Evolutionary conservation across 2,888 invertebrate genomes (phyloP).

Genomic region (Iselma pallidipennis): DNA sequence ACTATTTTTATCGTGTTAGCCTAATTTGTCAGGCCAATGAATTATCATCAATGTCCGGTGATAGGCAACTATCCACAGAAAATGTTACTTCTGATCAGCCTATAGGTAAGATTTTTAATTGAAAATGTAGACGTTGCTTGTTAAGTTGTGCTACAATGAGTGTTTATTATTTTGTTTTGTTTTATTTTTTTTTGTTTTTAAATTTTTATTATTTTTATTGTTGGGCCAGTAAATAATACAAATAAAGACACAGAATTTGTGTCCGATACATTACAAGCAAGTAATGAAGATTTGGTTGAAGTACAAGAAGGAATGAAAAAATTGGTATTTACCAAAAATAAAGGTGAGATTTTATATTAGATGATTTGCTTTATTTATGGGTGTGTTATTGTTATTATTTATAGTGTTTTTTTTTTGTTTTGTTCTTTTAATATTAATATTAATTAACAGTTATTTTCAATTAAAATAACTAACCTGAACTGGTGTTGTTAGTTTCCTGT

Average conservation of each 20-base stretch:
- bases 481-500: conserved; percentile 55
- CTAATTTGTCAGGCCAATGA: conserved; percentile 97
- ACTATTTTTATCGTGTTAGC: conserved; percentile 99
- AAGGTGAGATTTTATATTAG: conserved; percentile 59
- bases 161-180: background rate
- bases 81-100: conserved; percentile 50
- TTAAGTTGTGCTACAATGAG: background rate
- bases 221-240: conserved; percentile 42
- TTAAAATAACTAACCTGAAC: background rate
- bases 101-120: conserved; percentile 44
- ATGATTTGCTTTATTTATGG: no score
- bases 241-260: conserved; percentile 67
- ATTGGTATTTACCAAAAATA: conserved; percentile 61
- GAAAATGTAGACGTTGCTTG: no score
- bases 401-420: conserved; percentile 30
- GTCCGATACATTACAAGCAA: conserved; percentile 73
- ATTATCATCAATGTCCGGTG: conserved; percentile 55
- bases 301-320: conserved; percentile 77
- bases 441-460: conserved; percentile 9
- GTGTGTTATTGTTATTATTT: no score
- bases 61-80: conserved; percentile 48
- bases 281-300: conserved; percentile 69
- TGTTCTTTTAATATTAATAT: conserved; percentile 14
- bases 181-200: conserved; percentile 1
- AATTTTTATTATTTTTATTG: conserved; percentile 36